Percentiles rank a stretch among this genome's conserved stretches.
Conservation (phyloP, 2,888 invertebrate species). For the Drosophila kokeensis region DNA sequence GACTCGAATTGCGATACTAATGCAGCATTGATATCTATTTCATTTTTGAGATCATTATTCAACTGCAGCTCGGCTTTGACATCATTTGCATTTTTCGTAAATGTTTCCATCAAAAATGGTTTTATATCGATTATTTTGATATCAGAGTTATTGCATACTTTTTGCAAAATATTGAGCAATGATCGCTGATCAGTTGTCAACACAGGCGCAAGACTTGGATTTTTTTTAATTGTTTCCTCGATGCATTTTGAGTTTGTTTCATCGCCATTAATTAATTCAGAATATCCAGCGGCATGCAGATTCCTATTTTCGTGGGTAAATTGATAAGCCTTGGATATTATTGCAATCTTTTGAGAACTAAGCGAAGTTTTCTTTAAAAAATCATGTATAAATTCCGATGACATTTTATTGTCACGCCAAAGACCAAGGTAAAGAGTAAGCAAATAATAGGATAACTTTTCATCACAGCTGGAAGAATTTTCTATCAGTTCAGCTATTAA, state of each 20-base stretch:
- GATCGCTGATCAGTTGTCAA: constrained; percentile 26
- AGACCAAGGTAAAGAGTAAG: constrained; percentile 50
- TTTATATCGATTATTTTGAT: constrained; percentile 38
- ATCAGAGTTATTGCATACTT: constrained; percentile 22
- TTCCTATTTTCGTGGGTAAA: constrained; percentile 32
- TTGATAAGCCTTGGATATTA: constrained; percentile 47
- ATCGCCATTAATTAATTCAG: background rate
- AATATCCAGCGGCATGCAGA: background rate
- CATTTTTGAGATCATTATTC: constrained; percentile 34
- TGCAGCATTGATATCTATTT: constrained; percentile 25
- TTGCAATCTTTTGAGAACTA: constrained; percentile 42
- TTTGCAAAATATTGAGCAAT: constrained; percentile 49
- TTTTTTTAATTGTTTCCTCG: constrained; percentile 17
- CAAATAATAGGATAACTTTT: constrained; percentile 48
- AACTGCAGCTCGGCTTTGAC: constrained; percentile 27
- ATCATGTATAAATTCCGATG: constrained; percentile 27
- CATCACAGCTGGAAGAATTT: constrained; percentile 14
- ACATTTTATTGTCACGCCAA: constrained; percentile 46
- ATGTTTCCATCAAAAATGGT: constrained; percentile 39
- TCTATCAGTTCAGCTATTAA: constrained; percentile 35
- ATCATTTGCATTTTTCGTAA: constrained; percentile 13
- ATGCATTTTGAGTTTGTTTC: constrained; percentile 21
- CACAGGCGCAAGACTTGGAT: constrained; percentile 19
- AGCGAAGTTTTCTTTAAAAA: constrained; percentile 36
- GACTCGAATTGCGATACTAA: constrained; percentile 36